These are phyloP conservation scores for Linyphia triangularis DNA, from an alignment of 2,888 invertebrate species.

Conservation along the genomic window DNA sequence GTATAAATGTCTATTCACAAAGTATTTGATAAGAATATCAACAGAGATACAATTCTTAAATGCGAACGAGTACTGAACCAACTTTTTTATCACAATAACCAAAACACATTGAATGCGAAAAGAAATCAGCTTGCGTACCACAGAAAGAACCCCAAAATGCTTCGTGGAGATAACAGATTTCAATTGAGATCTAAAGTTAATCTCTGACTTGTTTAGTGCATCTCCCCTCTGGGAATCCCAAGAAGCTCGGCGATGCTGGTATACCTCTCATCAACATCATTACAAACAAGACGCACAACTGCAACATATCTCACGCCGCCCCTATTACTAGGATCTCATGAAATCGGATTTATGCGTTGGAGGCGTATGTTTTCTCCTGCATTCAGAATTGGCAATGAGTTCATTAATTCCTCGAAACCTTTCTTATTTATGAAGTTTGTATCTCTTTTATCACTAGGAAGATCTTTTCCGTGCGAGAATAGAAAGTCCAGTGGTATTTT, in stretches of 20 bases:
- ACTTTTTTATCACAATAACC: too few relatives aligned
- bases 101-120: too few relatives aligned
- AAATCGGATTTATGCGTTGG: conserved; percentile 37
- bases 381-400: neutral
- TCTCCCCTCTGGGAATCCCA: neutral
- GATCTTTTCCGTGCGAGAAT: neutral
- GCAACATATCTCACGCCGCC: conserved; percentile 5
- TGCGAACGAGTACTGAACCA: too few relatives aligned
- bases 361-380: neutral
- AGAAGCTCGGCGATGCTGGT: neutral
- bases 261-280: neutral
- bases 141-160: too few relatives aligned
- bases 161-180: too few relatives aligned
- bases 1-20: too few relatives aligned
- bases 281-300: neutral
- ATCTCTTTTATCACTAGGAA: neutral
- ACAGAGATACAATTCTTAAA: too few relatives aligned
- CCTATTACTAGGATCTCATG: neutral
- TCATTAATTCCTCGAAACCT: conserved; percentile 14
- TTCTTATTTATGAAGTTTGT: conserved; percentile 18
- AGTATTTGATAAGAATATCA: too few relatives aligned
- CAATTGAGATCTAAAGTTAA: too few relatives aligned
- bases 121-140: too few relatives aligned
- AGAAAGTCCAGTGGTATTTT: too few relatives aligned
- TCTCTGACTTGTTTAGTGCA: conserved; percentile 3